These are phyloP conservation scores for Doris montereyensis DNA, from an alignment of 2,888 invertebrate genomes.

Conservation along the genomic window DNA sequence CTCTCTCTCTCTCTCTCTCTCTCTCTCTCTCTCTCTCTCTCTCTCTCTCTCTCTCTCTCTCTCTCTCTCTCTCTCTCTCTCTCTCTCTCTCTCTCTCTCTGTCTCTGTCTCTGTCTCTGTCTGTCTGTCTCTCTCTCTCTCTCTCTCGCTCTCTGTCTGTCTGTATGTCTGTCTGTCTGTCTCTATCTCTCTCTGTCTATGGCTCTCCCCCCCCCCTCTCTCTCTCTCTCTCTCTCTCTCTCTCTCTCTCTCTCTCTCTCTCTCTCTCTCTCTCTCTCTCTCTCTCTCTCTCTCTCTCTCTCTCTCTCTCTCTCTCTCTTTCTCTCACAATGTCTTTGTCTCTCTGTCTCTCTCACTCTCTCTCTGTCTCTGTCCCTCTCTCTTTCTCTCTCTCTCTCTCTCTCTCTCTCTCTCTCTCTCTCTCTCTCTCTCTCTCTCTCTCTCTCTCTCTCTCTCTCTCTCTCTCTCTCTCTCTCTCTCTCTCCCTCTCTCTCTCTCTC, in stretches of 20 bases:
- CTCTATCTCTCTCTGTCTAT: constrained; percentile 23
- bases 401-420: background rate
- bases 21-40: background rate
- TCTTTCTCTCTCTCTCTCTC: background rate
- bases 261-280: background rate
- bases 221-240: background rate
- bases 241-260: constrained; percentile 4
- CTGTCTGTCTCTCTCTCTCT: too few species aligned
- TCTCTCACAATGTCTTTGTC: too few species aligned
- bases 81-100: background rate
- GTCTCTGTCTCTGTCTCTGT: background rate
- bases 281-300: constrained; percentile 24
- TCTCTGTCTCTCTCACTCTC: too few species aligned
- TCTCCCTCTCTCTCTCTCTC: background rate
- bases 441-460: background rate
- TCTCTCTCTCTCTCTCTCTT: background rate
- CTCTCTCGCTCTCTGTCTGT: too few species aligned
- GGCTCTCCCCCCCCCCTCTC: background rate
- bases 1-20: background rate
- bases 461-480: background rate
- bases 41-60: too few species aligned
- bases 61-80: too few species aligned
- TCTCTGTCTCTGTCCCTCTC: too few species aligned
- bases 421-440: background rate
- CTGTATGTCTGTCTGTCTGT: constrained; percentile 26